These are phyloP conservation scores for Panorpa germanica DNA, from an alignment of 2,888 invertebrate species.

Conservation along the genomic window DNA sequence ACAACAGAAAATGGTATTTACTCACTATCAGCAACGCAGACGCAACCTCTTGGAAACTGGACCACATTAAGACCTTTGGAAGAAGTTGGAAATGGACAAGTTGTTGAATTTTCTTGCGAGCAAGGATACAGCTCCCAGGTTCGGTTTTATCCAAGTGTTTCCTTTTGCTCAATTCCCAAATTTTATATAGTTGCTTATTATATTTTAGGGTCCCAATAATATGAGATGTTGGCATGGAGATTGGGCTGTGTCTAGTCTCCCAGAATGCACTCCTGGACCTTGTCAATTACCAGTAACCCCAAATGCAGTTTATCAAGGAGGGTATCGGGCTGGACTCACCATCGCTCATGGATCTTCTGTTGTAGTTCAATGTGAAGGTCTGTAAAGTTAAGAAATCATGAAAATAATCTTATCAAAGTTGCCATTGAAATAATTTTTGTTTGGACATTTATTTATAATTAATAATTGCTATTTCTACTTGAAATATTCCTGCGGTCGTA, in stretches of 20 bases:
- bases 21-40: constrained; percentile 28
- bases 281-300: constrained; percentile 22
- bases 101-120: constrained; percentile 56
- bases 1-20: constrained; percentile 48
- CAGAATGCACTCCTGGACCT: constrained; percentile 50
- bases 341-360: constrained; percentile 69
- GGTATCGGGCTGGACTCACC: constrained; percentile 60
- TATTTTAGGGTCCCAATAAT: constrained; percentile 43
- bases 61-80: constrained; percentile 22
- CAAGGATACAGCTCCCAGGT: constrained; percentile 35
- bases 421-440: too few species aligned
- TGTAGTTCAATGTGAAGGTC: constrained; percentile 52
- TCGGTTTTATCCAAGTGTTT: too few species aligned
- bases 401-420: too few species aligned
- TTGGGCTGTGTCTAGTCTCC: constrained; percentile 58
- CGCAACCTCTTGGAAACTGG: constrained; percentile 19
- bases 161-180: not conserved
- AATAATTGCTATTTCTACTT: too few species aligned
- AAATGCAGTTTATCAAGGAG: constrained; percentile 31
- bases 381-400: too few species aligned
- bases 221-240: constrained; percentile 64
- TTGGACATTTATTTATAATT: too few species aligned
- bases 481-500: too few species aligned
- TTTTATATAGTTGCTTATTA: not conserved
- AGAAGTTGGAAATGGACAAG: constrained; percentile 45